phyloP scores from a whole-genome alignment of 2,113 vertebrate genomes.

The Clarias macrocephalus region DNA sequence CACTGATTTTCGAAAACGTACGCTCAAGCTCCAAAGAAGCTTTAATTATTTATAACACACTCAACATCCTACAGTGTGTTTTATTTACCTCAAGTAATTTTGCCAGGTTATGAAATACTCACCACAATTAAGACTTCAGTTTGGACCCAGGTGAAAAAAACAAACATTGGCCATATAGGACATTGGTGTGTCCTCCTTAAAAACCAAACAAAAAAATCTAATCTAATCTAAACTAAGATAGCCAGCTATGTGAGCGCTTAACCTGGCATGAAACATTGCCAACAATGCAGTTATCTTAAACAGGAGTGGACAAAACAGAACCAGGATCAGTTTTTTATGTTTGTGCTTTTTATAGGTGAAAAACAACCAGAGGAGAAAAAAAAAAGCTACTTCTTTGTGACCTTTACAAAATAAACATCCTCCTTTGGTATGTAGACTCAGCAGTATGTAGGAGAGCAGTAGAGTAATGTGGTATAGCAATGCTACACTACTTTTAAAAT shows the following conservation, averaged over 20 bases:
- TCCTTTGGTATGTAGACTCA: neutral
- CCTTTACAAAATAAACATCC: neutral
- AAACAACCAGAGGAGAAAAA: neutral
- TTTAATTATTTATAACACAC: neutral
- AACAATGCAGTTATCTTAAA: neutral
- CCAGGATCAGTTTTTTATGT: neutral
- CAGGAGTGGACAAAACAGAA: constrained; percentile 10
- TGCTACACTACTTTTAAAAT: too few relatives aligned
- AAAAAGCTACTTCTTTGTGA: neutral
- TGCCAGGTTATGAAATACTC: neutral
- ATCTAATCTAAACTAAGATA: neutral
- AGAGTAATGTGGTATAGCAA: too few relatives aligned
- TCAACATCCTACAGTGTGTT: neutral
- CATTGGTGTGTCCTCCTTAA: neutral
- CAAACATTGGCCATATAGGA: neutral
- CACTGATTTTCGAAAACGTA: neutral
- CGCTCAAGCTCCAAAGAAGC: neutral
- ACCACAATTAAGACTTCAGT: neutral
- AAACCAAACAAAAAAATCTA: neutral
- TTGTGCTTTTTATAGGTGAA: neutral
- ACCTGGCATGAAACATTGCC: neutral
- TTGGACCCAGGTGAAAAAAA: neutral
- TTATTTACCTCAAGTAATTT: neutral
- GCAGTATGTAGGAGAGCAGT: neutral
- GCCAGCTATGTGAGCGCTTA: neutral